Base-by-base conservation (phyloP, 2,797 vertebrate genomes). In the Diglossa cyanea region DNA sequence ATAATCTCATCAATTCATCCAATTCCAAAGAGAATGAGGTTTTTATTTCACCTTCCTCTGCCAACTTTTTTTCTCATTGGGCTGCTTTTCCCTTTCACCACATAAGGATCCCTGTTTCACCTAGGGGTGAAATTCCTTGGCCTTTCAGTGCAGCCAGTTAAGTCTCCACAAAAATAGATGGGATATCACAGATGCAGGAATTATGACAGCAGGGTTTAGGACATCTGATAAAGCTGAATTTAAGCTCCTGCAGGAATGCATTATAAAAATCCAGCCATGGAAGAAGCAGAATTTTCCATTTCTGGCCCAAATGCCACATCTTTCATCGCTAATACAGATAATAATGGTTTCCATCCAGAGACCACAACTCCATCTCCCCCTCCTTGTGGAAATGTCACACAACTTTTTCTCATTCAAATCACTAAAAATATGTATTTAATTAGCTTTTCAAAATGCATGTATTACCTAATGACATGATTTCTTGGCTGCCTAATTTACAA, bases 1-100 rank as follows among this genome's bases (percentile, higher is more conserved):
- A 87, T 37, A 96, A 92, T 94, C 83, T 85, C 91, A 84, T 81
- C 80, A 92, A 90, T 94, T 93, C 83, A 94, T 96, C 77, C 75
- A 80, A 88, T 93, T 96, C 79, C 12, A 25, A 79, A 79, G 39
- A 90, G 57, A 95, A 89, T 33, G 35, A 39, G 25, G 57, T 20
- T 94, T 93, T 88, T 63, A 57, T 79, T 94, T 91, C 61, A 76
- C 31, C 35, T 81, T 72, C 30, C 50, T 94, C 88, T 48, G 17
- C 7, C n/a, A 24, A 28, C 35, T 60, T 73, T 83, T 90, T 45
- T 76, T 33, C 74, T 90, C 37, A 45, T 63, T 58, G 79, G 37
- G 44, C n/a, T 93, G 75, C 65, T 96, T 94, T 92, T 87, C 61
- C 67, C 83, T 85, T 93, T 92, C 50, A 48, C 42, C 33, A 68